phyloP scores from a whole-genome alignment of 2,797 vertebrate genomes.

The Knipowitschia caucasica region DNA sequence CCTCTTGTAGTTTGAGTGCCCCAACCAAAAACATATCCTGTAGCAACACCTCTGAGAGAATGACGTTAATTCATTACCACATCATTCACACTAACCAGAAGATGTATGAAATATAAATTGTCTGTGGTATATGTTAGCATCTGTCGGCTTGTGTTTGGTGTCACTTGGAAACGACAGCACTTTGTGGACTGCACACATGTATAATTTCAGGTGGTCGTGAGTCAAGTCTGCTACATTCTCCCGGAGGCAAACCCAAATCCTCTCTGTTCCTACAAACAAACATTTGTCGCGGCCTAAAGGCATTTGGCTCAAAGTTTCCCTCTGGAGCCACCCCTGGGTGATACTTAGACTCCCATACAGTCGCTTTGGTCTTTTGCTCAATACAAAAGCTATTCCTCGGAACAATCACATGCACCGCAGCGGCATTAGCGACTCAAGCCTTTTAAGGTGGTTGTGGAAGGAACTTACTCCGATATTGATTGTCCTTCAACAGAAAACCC shows the following conservation, averaged over 20 bases:
- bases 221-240: neutral
- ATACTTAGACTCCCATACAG: neutral
- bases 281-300: slow-evolving; percentile 6
- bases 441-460: neutral
- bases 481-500: too few species aligned
- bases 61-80: too few species aligned
- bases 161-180: slow-evolving; percentile 2
- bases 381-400: neutral
- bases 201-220: slow-evolving; percentile 2
- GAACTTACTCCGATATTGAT: neutral
- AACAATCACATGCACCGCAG: neutral
- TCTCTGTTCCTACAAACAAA: slow-evolving; percentile 10
- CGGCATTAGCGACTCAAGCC: neutral
- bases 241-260: slow-evolving; percentile 1
- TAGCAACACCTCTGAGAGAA: too few species aligned
- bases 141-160: slow-evolving; percentile 2
- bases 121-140: neutral
- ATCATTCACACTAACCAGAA: too few species aligned
- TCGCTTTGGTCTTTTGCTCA: neutral
- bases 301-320: slow-evolving; percentile 7
- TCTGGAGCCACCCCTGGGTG: neutral
- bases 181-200: neutral
- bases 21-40: too few species aligned
- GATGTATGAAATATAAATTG: slow-evolving; percentile 3
- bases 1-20: too few species aligned